Conservation (phyloP, 2,797 vertebrate species). For the Chelmon rostratus region DNA sequence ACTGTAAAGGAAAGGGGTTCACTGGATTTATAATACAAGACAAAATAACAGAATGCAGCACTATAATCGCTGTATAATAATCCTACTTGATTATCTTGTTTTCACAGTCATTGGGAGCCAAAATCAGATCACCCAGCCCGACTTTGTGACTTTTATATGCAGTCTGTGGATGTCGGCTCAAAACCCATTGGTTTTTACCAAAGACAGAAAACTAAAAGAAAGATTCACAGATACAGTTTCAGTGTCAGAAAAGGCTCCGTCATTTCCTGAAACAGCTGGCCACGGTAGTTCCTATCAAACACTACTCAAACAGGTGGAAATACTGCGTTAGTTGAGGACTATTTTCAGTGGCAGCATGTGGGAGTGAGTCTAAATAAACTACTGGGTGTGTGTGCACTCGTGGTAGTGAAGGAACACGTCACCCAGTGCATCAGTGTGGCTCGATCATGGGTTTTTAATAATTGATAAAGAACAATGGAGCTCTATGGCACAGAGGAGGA, state of each 20-base stretch:
- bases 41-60: too few relatives aligned
- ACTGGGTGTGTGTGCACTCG: background rate
- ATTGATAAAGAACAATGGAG: background rate
- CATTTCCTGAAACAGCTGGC: background rate
- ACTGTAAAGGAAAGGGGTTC: too few relatives aligned
- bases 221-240: too few relatives aligned
- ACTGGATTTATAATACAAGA: too few relatives aligned
- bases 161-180: background rate
- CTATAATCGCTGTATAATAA: too few relatives aligned
- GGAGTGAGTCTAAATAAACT: background rate
- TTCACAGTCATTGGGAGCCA: too few relatives aligned
- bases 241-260: background rate
- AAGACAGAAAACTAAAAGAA: background rate
- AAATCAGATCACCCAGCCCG: too few relatives aligned
- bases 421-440: too few relatives aligned
- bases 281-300: background rate
- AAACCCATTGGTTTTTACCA: background rate
- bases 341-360: background rate
- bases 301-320: background rate
- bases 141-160: background rate
- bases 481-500: background rate
- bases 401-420: background rate
- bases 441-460: background rate
- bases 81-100: too few relatives aligned
- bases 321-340: background rate